Conservation (phyloP, 2,888 invertebrate species). For the Boloria euphrosyne region DNA sequence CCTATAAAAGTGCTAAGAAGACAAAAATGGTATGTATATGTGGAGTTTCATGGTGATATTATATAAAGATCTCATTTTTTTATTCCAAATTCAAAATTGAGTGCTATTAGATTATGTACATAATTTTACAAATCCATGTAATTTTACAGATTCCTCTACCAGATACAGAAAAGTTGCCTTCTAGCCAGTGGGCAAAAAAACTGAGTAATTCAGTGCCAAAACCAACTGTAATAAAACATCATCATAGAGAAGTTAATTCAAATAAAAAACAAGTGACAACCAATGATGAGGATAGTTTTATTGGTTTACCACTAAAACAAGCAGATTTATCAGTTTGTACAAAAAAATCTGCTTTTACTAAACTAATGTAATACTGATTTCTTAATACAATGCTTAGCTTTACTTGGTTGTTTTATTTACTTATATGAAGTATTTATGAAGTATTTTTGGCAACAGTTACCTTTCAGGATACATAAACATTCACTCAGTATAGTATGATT, state of each 20-base stretch:
- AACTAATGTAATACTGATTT: conserved; percentile 25
- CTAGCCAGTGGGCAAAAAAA: conserved; percentile 58
- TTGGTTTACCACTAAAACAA: conserved; percentile 58
- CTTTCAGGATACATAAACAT: too few relatives aligned
- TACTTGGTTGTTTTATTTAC: conserved; percentile 1
- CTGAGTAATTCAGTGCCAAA: conserved; percentile 53
- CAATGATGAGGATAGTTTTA: conserved; percentile 61
- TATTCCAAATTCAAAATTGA: too few relatives aligned
- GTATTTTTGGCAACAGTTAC: too few relatives aligned
- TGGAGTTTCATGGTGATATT: conserved; percentile 3
- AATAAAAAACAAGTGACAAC: conserved; percentile 46
- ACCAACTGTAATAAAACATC: conserved; percentile 62
- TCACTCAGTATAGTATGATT: too few relatives aligned
- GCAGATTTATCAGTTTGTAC: conserved; percentile 68
- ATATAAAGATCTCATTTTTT: neutral
- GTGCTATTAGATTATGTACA: too few relatives aligned
- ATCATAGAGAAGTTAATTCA: conserved; percentile 52
- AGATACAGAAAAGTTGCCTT: conserved; percentile 56
- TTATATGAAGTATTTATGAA: too few relatives aligned
- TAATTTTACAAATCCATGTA: too few relatives aligned
- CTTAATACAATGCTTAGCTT: neutral
- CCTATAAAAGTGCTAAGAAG: conserved; percentile 65
- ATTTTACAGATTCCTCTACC: conserved; percentile 41
- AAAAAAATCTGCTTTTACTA: conserved; percentile 57
- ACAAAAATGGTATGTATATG: conserved; percentile 59